phyloP scores from a whole-genome alignment of 2,888 invertebrate genomes.

The Amiota communis region DNA sequence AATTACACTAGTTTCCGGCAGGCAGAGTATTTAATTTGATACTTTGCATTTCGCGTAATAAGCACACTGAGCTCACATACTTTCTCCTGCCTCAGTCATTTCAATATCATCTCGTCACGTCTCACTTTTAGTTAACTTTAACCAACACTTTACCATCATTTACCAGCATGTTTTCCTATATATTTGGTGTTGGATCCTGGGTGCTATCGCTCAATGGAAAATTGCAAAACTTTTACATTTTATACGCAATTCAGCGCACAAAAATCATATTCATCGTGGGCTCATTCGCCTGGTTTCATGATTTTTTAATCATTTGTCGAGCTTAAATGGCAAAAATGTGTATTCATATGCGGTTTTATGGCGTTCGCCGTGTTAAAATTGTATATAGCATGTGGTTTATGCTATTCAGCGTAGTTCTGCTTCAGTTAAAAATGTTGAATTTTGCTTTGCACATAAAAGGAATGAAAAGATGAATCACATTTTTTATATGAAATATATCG shows the following conservation, averaged over 20 bases:
- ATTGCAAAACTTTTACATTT: neutral
- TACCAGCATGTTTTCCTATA: neutral
- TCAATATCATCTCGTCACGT: too few species aligned
- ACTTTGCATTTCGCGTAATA: constrained; percentile 16
- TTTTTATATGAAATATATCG: too few species aligned
- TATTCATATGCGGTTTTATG: too few species aligned
- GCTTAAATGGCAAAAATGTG: too few species aligned
- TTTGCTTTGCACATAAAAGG: too few species aligned
- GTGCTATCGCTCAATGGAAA: neutral
- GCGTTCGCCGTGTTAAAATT: neutral
- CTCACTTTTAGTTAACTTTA: too few species aligned
- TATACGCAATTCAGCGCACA: neutral
- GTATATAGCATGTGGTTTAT: neutral
- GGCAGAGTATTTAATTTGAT: constrained; percentile 8
- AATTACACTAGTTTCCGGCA: constrained; percentile 17
- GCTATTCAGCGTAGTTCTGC: neutral
- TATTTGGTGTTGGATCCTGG: neutral
- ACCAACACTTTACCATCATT: too few species aligned
- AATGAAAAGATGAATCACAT: too few species aligned
- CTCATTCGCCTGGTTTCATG: too few species aligned
- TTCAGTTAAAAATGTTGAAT: too few species aligned
- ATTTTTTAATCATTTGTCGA: too few species aligned
- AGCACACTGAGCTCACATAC: neutral
- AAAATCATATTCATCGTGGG: too few species aligned
- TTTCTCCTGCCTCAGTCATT: neutral